A percentile compares a stretch with the other conserved stretches of the same genome.
These are phyloP conservation scores for Rhagium mordax DNA, from an alignment of 2,888 invertebrate species.

Conservation along the genomic window DNA sequence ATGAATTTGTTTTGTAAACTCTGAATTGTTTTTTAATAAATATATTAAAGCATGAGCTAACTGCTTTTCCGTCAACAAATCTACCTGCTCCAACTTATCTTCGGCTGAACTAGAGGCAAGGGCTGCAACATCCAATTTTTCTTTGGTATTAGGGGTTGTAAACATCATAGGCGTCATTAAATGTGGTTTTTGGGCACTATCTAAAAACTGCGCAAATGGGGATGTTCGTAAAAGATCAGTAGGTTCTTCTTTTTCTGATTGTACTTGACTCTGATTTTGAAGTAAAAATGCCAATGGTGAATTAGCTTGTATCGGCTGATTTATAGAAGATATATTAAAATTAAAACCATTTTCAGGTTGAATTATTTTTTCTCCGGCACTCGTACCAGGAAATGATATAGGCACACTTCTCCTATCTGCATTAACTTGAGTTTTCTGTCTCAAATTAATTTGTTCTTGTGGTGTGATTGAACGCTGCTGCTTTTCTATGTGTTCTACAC, in stretches of 20 bases:
- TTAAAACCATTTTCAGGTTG: conserved; percentile 72
- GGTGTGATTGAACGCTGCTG: conserved; percentile 86
- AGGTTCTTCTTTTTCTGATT: conserved; percentile 47
- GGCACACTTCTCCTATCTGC: conserved; percentile 64
- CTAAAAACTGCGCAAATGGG: conserved; percentile 74
- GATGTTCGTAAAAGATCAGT: conserved; percentile 65
- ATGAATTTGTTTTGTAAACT: conserved; percentile 91
- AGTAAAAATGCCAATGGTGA: conserved; percentile 61
- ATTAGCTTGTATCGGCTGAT: conserved; percentile 31
- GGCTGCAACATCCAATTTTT: conserved; percentile 23
- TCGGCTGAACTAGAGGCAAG: conserved; percentile 21
- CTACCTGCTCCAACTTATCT: conserved; percentile 63
- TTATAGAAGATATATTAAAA: conserved; percentile 73
- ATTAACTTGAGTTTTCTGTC: conserved; percentile 52
- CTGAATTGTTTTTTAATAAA: conserved; percentile 88
- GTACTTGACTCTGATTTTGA: conserved; percentile 53
- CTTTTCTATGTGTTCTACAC: conserved; percentile 91
- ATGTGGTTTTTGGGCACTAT: conserved; percentile 78
- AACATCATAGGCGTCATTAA: conserved; percentile 92
- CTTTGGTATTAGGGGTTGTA: conserved; percentile 72
- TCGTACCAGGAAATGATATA: conserved; percentile 58
- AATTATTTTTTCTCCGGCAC: conserved; percentile 43
- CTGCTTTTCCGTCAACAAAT: conserved; percentile 90
- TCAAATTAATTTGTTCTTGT: conserved; percentile 68
- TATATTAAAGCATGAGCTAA: conserved; percentile 91